Conservation (phyloP, 2,797 vertebrate species). For the Gallinago nigripennis region DNA sequence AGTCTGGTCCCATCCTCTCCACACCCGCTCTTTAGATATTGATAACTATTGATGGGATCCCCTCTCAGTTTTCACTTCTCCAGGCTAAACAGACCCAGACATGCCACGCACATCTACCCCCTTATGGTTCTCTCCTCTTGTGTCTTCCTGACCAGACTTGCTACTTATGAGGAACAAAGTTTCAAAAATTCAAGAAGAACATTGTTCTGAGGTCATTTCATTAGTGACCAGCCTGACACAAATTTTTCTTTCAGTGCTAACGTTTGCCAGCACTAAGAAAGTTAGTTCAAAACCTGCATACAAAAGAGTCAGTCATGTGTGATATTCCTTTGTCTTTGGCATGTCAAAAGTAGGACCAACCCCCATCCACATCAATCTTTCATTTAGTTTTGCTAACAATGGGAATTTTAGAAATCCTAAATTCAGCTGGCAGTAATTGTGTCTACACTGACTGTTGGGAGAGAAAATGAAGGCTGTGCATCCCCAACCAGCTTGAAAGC, state of each 20-base stretch:
- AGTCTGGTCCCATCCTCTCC: neutral
- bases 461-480: neutral
- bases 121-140: neutral
- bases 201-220: neutral
- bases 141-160: rapidly evolving
- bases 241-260: neutral
- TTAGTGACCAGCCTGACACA: neutral
- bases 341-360: neutral
- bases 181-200: neutral
- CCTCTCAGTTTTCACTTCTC: neutral
- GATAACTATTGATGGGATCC: neutral
- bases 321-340: neutral
- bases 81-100: neutral
- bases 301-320: neutral
- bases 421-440: neutral
- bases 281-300: neutral
- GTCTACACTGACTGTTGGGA: neutral
- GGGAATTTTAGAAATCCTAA: neutral
- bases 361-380: neutral
- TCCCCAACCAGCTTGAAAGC: neutral
- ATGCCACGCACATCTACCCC: rapidly evolving
- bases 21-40: neutral
- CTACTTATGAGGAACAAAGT: neutral
- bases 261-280: neutral
- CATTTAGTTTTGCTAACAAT: neutral